Base-by-base conservation (phyloP, 2,113 vertebrate genomes). In the Dasyurus viverrinus region DNA sequence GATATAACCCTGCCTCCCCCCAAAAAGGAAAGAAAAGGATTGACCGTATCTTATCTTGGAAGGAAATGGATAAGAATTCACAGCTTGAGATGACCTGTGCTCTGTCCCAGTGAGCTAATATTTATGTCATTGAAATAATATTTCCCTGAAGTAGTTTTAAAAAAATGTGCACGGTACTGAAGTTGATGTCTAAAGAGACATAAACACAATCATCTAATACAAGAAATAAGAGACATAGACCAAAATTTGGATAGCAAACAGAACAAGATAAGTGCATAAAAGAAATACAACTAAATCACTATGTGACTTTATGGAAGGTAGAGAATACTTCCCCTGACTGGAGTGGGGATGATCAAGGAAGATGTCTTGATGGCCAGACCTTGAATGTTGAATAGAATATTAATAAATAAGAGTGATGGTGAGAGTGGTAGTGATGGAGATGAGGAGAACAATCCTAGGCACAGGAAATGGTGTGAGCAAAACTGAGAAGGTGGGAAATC, bases 401-500 rank as follows among this genome's bases (percentile, higher is more conserved):
- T 19, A 92, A 57, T 30, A 95, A 93, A 50, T 55, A 89, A 36
- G 68, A 42, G 16, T n/a, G 36, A 22, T 76, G 68, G 68, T 76
- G 23, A 23, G 6, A 19, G 19, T 54, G 54, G 54, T 54, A 54
- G 54, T 23, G 16, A 4, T 76, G 14, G 94, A 92, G 84, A 12
- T 52, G 47, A 89, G 53, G 27, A 55, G 53, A 52, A 94, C 95
- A 92, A 68, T 92, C 93, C 16, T 22, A 91, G 54, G 93, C 53
- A 27, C 36, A 92, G 92, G 57, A 48, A 53, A 94, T 55, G 94
- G 54, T 76, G 25, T 50, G 55, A 89, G 89, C 42, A 93, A 91
- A 95, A 22, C 7, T 16, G 11, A 76, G 68, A 93, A 36, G 54
- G 36, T 46, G 46, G n/a, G 92, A 89, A 84, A 92, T 52, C 90